Evolutionary conservation across 2,113 vertebrate species (phyloP).

Genomic region (Glareola pratincola): DNA sequence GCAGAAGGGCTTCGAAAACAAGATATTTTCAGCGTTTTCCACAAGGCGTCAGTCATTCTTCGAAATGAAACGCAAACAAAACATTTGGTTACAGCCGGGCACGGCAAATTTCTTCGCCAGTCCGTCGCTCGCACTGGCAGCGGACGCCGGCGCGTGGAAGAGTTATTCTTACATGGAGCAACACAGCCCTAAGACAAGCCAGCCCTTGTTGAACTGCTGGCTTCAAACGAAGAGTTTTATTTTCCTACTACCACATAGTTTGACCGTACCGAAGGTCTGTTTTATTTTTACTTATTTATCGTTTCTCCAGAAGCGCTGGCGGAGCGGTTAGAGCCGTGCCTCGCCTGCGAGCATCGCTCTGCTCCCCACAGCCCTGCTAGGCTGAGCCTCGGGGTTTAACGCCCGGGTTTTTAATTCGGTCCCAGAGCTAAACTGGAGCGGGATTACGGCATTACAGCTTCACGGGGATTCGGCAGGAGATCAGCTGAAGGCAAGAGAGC

Average conservation of each 20-base stretch:
- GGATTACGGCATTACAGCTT: background rate
- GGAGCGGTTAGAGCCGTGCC: rapidly evolving
- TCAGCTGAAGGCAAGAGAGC: background rate
- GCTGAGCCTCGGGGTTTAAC: background rate
- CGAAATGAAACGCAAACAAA: background rate
- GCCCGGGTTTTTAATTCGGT: background rate
- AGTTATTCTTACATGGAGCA: background rate
- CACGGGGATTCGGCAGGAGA: background rate
- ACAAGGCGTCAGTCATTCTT: slow-evolving; percentile 16
- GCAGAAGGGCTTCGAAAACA: background rate
- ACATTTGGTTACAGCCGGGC: background rate
- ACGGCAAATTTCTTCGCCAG: background rate
- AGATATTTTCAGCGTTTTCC: background rate
- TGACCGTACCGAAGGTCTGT: background rate
- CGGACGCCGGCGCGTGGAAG: background rate
- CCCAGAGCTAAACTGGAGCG: background rate
- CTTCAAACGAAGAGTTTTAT: background rate
- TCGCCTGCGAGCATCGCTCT: rapidly evolving
- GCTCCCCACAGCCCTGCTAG: background rate
- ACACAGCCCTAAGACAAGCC: background rate
- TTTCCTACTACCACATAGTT: background rate
- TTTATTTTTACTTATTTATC: background rate
- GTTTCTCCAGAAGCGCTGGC: background rate
- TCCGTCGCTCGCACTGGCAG: background rate
- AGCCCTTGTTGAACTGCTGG: slow-evolving; percentile 41